phyloP scores from a whole-genome alignment of 2,113 vertebrate genomes.

The Oceanites oceanicus region DNA sequence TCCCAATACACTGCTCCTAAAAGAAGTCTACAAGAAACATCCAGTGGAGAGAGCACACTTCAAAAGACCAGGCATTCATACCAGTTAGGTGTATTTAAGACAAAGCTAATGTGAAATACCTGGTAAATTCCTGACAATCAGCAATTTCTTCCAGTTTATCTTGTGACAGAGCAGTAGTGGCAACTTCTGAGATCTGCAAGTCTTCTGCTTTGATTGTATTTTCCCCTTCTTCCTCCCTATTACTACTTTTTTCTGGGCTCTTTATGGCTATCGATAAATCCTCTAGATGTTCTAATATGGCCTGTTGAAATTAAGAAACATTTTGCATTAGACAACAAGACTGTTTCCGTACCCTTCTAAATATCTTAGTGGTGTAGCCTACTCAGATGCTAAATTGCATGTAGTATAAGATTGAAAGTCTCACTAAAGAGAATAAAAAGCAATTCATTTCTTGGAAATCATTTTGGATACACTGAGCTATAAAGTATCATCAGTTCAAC shows the following conservation, averaged over 20 bases:
- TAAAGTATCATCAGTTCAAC: background rate
- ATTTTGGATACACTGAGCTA: background rate
- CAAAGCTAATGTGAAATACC: slow-evolving; percentile 47
- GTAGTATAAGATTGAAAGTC: background rate
- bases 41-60: background rate
- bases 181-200: slow-evolving; percentile 19
- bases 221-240: slow-evolving; percentile 64
- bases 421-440: background rate
- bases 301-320: slow-evolving; percentile 11
- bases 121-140: slow-evolving; percentile 39
- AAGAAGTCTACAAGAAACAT: background rate
- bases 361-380: background rate
- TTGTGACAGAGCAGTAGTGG: slow-evolving; percentile 5
- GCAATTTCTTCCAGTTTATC: slow-evolving; percentile 56
- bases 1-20: background rate
- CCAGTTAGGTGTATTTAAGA: background rate
- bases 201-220: slow-evolving; percentile 47
- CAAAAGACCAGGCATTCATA: background rate
- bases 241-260: slow-evolving; percentile 38
- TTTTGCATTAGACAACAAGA: background rate
- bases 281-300: background rate
- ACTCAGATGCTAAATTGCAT: background rate
- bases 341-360: background rate
- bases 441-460: background rate
- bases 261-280: background rate